Percentiles rank a stretch among this genome's conserved stretches.
These are phyloP conservation scores for Pantherophis guttatus DNA, from an alignment of 2,113 vertebrate species.

Conservation along the genomic window DNA sequence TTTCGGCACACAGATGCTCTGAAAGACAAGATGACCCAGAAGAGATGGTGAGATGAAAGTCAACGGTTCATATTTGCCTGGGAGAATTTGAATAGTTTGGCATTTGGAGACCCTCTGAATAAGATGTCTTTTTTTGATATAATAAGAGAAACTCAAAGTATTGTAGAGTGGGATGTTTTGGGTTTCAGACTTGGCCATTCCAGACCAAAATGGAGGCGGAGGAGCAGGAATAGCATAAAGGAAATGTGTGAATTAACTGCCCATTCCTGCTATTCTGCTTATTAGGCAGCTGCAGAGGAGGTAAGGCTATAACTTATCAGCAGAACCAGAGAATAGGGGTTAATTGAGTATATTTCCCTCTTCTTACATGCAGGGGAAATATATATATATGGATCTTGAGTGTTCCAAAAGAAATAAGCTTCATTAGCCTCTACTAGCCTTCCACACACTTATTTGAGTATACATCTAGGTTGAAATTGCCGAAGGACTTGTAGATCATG, in stretches of 20 bases:
- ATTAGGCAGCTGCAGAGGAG: not conserved
- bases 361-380: not conserved
- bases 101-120: not conserved
- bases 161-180: not conserved
- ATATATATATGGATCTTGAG: not conserved
- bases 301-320: not conserved
- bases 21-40: not conserved
- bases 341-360: not conserved
- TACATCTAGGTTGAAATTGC: not conserved
- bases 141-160: not conserved
- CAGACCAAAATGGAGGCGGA: not conserved
- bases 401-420: not conserved
- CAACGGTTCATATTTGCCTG: not conserved
- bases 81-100: accelerated
- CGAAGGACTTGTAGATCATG: not conserved
- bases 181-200: not conserved
- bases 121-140: not conserved
- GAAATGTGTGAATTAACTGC: not conserved
- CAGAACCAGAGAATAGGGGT: not conserved
- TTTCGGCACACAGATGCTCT: not conserved
- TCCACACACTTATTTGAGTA: not conserved
- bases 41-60: not conserved
- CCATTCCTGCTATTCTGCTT: not conserved
- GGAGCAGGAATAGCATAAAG: not conserved
- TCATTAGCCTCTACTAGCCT: not conserved